Evolutionary conservation across 1,140 invertebrate genomes (phyloP).

Genomic region (Lepidostoma basale): DNA sequence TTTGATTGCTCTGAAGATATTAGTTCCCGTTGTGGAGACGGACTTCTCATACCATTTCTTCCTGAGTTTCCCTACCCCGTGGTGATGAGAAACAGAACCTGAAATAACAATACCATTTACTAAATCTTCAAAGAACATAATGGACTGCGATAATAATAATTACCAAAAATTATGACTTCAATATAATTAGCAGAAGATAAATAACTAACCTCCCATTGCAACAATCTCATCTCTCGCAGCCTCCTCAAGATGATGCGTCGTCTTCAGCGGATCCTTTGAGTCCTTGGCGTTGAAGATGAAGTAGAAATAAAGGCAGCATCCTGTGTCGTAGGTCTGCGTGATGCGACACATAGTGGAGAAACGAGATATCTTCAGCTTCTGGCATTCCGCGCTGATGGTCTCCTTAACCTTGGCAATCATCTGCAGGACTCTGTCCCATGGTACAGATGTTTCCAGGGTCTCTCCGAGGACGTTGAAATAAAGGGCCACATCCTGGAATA

Average conservation of each 20-base stretch:
- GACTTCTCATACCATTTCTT: constrained; percentile 81
- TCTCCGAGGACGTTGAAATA: constrained; percentile 90
- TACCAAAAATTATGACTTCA: too few relatives aligned
- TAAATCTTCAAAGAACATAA: not conserved
- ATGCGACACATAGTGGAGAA: constrained; percentile 82
- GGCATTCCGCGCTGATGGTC: constrained; percentile 77
- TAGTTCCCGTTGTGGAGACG: constrained; percentile 78
- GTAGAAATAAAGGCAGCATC: constrained; percentile 98
- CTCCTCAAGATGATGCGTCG: constrained; percentile 81
- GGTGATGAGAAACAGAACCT: constrained; percentile 97
- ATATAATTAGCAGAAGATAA: too few relatives aligned
- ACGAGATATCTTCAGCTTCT: constrained; percentile 63
- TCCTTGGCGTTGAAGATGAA: constrained; percentile 85
- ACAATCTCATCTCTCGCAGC: constrained; percentile 91
- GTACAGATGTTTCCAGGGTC: constrained; percentile 97
- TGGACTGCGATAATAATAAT: too few relatives aligned
- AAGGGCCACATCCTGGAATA: constrained; percentile 82
- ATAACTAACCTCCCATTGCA: constrained; percentile 73
- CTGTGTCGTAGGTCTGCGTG: constrained; percentile 96
- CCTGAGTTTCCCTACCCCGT: constrained; percentile 93
- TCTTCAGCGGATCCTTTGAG: constrained; percentile 71
- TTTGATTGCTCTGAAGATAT: constrained; percentile 82
- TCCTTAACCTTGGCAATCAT: constrained; percentile 89
- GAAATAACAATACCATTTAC: constrained; percentile 22
- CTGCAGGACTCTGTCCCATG: constrained; percentile 86